These are phyloP conservation scores for Tetragonisca angustula DNA, from an alignment of 2,888 invertebrate species.

Conservation along the genomic window DNA sequence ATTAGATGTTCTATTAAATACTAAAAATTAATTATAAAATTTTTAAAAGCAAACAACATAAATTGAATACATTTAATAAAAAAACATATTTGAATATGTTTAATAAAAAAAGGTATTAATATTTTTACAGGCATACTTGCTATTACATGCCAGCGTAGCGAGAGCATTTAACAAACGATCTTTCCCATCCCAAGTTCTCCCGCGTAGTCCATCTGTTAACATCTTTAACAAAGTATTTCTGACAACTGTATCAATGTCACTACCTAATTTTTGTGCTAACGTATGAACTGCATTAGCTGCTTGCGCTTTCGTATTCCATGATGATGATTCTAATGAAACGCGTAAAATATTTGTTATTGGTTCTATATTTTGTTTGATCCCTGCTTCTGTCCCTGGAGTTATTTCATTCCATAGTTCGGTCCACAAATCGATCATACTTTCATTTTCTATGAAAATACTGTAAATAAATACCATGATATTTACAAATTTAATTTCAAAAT, in stretches of 20 bases:
- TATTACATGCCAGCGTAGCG: slow-evolving; percentile 88
- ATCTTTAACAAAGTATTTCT: slow-evolving; percentile 88
- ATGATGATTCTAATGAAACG: slow-evolving; percentile 90
- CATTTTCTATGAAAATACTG: slow-evolving; percentile 82
- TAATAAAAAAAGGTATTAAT: neutral
- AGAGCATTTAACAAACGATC: slow-evolving; percentile 92
- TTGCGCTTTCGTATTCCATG: slow-evolving; percentile 94
- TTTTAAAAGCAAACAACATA: neutral
- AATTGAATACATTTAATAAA: neutral
- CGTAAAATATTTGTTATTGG: slow-evolving; percentile 90
- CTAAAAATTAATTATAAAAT: no score
- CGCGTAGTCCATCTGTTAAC: slow-evolving; percentile 89
- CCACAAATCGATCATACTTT: slow-evolving; percentile 89
- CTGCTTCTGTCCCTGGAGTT: slow-evolving; percentile 94
- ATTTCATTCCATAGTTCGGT: slow-evolving; percentile 96
- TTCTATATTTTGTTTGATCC: slow-evolving; percentile 90
- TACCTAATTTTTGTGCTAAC: slow-evolving; percentile 89
- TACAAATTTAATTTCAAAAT: slow-evolving; percentile 5
- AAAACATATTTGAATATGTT: neutral
- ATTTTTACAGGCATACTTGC: slow-evolving; percentile 86
- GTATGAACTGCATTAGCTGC: slow-evolving; percentile 93
- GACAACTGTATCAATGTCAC: slow-evolving; percentile 87
- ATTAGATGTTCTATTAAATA: no score
- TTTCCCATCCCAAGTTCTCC: slow-evolving; percentile 96
- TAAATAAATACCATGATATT: slow-evolving; percentile 15